These are phyloP conservation scores for Cosmia pyralina DNA, from an alignment of 2,888 invertebrate species.

Conservation along the genomic window DNA sequence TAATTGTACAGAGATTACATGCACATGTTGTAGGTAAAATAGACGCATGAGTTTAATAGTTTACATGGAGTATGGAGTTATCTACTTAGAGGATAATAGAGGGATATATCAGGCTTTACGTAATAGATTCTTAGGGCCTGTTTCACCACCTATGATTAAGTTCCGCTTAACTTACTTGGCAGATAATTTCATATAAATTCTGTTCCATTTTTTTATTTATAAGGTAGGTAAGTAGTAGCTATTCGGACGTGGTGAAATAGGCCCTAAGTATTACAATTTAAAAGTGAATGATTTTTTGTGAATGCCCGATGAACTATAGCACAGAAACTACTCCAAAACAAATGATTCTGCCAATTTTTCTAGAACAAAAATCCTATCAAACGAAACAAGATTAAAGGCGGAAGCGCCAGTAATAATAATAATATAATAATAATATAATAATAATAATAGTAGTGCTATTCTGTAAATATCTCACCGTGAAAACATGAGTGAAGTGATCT, in stretches of 20 bases:
- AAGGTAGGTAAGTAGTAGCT: too few relatives aligned
- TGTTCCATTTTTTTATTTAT: too few relatives aligned
- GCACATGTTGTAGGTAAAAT: conserved; percentile 36
- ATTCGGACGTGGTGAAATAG: too few relatives aligned
- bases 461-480: too few relatives aligned
- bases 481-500: too few relatives aligned
- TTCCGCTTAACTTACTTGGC: too few relatives aligned
- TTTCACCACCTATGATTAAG: too few relatives aligned
- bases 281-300: not conserved
- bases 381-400: not conserved
- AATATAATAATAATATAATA: too few relatives aligned
- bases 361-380: not conserved
- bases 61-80: conserved; percentile 32
- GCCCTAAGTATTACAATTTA: too few relatives aligned
- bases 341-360: not conserved
- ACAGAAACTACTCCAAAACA: not conserved
- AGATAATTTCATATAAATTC: too few relatives aligned
- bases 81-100: conserved; percentile 14
- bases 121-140: conserved; percentile 12
- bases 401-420: not conserved
- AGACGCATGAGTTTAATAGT: conserved; percentile 31
- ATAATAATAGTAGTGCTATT: too few relatives aligned
- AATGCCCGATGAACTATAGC: not conserved
- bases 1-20: conserved; percentile 32
- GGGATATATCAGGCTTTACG: conserved; percentile 13